Evolutionary conservation across 2,888 invertebrate species (phyloP).

Genomic region (Bembecia ichneumoniformis): DNA sequence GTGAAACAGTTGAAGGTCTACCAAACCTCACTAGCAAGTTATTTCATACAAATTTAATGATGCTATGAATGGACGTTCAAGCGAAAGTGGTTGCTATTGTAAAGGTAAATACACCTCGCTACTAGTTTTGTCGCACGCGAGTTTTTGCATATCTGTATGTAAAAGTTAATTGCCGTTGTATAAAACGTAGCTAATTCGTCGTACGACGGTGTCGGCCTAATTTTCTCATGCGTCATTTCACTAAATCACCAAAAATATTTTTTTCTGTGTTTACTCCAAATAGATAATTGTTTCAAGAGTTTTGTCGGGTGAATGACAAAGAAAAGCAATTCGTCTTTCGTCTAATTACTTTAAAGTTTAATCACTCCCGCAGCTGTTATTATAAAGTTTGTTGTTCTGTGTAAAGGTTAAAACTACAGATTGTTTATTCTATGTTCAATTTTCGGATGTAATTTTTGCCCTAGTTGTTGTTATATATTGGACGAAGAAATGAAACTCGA

Average conservation of each 20-base stretch:
- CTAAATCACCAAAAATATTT: too few relatives aligned
- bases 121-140: constrained; percentile 16
- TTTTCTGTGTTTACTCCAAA: too few relatives aligned
- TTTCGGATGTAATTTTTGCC: too few relatives aligned
- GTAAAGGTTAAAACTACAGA: neutral
- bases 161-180: neutral
- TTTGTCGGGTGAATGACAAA: too few relatives aligned
- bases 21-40: constrained; percentile 10
- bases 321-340: too few relatives aligned
- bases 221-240: neutral
- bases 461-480: too few relatives aligned
- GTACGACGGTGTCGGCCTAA: neutral
- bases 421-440: neutral
- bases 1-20: constrained; percentile 11
- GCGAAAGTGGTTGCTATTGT: constrained; percentile 6
- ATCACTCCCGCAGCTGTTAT: neutral
- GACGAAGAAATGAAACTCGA: constrained; percentile 8
- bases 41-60: constrained; percentile 8
- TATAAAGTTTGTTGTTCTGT: neutral
- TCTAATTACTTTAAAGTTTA: neutral
- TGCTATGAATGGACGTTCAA: constrained; percentile 1
- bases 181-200: neutral
- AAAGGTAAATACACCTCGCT: neutral
- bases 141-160: constrained; percentile 20
- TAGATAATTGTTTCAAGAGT: too few relatives aligned